phyloP scores from a whole-genome alignment of 2,888 invertebrate genomes.

The Pterostichus niger region DNA sequence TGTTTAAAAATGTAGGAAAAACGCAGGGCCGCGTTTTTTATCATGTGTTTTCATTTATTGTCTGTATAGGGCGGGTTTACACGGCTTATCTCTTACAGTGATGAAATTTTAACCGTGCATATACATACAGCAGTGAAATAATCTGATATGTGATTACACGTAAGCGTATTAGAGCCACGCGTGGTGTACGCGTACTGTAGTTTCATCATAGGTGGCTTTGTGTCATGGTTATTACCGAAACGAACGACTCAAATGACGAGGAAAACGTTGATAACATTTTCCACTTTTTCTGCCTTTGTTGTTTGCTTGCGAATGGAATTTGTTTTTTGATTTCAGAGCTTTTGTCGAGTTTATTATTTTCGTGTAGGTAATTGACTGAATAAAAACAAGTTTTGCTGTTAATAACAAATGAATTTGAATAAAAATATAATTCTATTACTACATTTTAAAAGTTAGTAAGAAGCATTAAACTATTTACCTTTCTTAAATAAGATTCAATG shows the following conservation, averaged over 20 bases:
- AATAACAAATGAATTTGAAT: neutral
- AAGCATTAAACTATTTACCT: no score
- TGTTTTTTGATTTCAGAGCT: slow-evolving; percentile 12
- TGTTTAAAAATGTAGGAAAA: slow-evolving; percentile 55
- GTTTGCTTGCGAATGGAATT: neutral
- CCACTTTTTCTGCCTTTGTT: slow-evolving; percentile 34
- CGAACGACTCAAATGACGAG: slow-evolving; percentile 65
- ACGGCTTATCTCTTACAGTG: slow-evolving; percentile 53
- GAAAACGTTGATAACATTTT: slow-evolving; percentile 62
- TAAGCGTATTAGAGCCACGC: slow-evolving; percentile 49
- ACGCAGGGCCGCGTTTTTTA: slow-evolving; percentile 36
- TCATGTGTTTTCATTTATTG: slow-evolving; percentile 62
- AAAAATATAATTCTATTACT: no score
- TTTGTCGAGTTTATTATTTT: slow-evolving; percentile 44
- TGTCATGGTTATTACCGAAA: slow-evolving; percentile 47
- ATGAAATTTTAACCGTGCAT: slow-evolving; percentile 56
- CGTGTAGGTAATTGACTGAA: slow-evolving; percentile 2
- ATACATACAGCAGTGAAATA: slow-evolving; percentile 4
- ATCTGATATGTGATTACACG: slow-evolving; percentile 62
- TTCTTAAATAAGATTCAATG: no score
- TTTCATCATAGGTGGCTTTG: slow-evolving; percentile 8
- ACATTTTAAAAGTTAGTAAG: no score
- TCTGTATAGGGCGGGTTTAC: neutral
- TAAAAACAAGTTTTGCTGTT: neutral
- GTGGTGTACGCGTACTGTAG: neutral